Percentiles rank a stretch among this genome's conserved stretches.
Evolutionary conservation across 2,797 vertebrate genomes (phyloP).

Genomic region (Fratercula arctica): DNA sequence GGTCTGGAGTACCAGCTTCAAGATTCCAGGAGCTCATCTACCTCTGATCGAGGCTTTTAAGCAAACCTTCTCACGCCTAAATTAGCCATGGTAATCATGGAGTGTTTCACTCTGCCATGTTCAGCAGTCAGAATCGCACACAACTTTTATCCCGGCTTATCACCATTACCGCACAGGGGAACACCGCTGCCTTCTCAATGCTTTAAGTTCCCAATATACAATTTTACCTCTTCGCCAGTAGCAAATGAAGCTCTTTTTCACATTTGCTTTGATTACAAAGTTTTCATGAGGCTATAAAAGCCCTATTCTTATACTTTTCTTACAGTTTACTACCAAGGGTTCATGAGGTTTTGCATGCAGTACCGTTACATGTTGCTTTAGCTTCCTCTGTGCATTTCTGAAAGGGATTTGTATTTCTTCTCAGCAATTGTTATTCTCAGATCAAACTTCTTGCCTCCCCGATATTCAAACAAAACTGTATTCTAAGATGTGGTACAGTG

Average conservation of each 20-base stretch:
- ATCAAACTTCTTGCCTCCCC: neutral
- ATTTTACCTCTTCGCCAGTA: neutral
- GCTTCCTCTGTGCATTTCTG: neutral
- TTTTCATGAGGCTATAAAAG: slow-evolving; percentile 1
- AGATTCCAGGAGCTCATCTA: neutral
- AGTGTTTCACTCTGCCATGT: neutral
- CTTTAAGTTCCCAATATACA: neutral
- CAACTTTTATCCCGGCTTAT: neutral
- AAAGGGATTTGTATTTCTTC: neutral
- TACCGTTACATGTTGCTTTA: neutral
- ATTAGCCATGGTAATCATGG: neutral
- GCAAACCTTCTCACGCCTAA: neutral
- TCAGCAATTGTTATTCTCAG: neutral
- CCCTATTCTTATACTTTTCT: neutral
- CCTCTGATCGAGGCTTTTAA: neutral
- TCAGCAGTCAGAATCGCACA: neutral
- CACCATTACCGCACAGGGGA: neutral
- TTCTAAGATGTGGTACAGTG: neutral
- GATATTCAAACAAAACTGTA: neutral
- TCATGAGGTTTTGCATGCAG: neutral
- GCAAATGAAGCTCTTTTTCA: neutral
- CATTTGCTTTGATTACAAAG: neutral
- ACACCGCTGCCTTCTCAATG: neutral
- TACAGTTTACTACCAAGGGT: neutral
- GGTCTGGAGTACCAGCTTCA: neutral